phyloP scores from a whole-genome alignment of 1,140 invertebrate species.

The Drosophila ohnishii region DNA sequence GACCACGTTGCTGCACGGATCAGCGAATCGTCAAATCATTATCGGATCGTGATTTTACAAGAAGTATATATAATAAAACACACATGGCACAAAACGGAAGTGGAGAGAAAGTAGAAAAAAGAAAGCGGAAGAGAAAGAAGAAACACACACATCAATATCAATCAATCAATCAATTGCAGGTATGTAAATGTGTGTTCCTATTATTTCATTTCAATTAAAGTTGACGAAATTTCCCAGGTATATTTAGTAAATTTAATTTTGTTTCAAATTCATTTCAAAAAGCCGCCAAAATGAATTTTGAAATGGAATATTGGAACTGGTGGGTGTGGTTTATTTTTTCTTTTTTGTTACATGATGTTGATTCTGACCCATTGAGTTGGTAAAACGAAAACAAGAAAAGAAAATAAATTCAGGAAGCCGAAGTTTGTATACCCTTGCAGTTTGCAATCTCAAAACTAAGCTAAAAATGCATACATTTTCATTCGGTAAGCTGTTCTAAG shows the following conservation, averaged over 20 bases:
- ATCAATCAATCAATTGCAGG: constrained; percentile 25
- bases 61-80: constrained; percentile 50
- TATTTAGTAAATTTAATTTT: not conserved
- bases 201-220: constrained; percentile 1
- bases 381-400: not conserved
- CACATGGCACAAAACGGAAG: constrained; percentile 62
- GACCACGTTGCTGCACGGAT: constrained; percentile 68
- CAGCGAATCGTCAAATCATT: constrained; percentile 36
- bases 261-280: not conserved
- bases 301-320: constrained; percentile 4
- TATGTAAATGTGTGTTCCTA: constrained; percentile 14
- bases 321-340: not conserved
- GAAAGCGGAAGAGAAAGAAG: constrained; percentile 66
- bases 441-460: not conserved
- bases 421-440: not conserved
- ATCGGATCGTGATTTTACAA: constrained; percentile 26
- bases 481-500: not conserved
- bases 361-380: not conserved
- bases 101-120: constrained; percentile 56
- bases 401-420: not conserved
- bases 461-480: not conserved
- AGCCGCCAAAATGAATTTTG: not conserved
- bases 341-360: not conserved
- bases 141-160: constrained; percentile 50
- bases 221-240: not conserved